Percentiles rank a stretch among this genome's conserved stretches.
Conservation (phyloP, 2,888 invertebrate genomes). For the Linnaemya vulpina region DNA sequence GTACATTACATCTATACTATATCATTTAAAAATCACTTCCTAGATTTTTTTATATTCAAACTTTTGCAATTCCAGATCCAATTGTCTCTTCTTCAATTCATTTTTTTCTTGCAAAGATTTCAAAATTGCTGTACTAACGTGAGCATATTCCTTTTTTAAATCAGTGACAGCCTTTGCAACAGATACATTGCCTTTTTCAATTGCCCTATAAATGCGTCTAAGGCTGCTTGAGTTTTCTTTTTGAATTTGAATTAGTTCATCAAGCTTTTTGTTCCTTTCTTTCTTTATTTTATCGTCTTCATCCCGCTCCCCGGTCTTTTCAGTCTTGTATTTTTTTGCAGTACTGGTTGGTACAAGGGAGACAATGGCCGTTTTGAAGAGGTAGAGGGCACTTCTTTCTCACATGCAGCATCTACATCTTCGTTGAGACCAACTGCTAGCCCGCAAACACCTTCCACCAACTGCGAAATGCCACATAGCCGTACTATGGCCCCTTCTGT, state of each 20-base stretch:
- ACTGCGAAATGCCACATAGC: constrained; percentile 4
- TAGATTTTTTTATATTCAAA: no score
- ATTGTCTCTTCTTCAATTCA: no score
- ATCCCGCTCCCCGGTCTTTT: not conserved
- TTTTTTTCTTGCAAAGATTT: no score
- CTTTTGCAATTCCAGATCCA: no score
- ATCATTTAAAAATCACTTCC: no score
- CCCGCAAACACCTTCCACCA: not conserved
- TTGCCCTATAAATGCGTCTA: no score
- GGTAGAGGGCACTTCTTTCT: constrained; percentile 3
- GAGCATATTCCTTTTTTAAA: no score
- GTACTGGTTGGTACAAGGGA: not conserved
- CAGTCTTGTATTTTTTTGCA: no score
- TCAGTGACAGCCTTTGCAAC: no score
- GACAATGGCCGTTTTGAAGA: constrained; percentile 21
- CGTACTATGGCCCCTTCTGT: not conserved
- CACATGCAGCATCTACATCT: not conserved
- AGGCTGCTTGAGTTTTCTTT: constrained; percentile 21
- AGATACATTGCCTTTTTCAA: no score
- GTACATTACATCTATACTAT: no score
- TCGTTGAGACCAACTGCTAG: not conserved
- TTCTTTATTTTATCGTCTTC: not conserved
- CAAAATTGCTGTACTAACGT: no score
- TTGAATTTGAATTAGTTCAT: not conserved
- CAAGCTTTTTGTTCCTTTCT: not conserved